phyloP scores from a whole-genome alignment of 2,113 vertebrate species.

The Prinia subflava region DNA sequence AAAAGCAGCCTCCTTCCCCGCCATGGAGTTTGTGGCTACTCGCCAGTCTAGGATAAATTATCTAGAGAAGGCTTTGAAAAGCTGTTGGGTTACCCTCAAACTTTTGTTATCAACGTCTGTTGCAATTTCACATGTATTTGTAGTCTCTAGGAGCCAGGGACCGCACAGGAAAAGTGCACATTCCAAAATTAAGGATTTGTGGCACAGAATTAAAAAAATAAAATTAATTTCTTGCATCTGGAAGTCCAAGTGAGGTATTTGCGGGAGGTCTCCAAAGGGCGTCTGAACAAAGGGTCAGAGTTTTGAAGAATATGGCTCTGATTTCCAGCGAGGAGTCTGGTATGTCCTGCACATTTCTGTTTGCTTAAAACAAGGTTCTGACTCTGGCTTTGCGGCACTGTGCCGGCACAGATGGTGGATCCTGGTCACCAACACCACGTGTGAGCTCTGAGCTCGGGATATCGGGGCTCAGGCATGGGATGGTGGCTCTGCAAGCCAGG shows the following conservation, averaged over 20 bases:
- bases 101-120: conserved; percentile 14
- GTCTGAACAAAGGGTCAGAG: conserved; percentile 47
- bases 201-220: conserved; percentile 56
- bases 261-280: conserved; percentile 56
- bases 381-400: not conserved
- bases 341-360: conserved; percentile 44
- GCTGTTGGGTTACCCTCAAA: conserved; percentile 29
- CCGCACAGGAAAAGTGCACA: conserved; percentile 31
- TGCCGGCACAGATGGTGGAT: not conserved
- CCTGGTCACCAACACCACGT: not conserved
- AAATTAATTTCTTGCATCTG: conserved; percentile 58
- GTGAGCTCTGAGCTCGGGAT: not conserved
- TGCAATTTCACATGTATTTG: conserved; percentile 42
- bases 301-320: conserved; percentile 44
- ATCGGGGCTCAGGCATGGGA: not conserved
- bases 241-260: conserved; percentile 50
- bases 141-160: conserved; percentile 27
- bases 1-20: conserved; percentile 54
- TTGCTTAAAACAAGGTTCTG: conserved; percentile 29
- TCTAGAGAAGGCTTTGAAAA: conserved; percentile 38
- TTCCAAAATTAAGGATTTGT: conserved; percentile 52
- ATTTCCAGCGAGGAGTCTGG: conserved; percentile 45
- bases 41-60: conserved; percentile 45
- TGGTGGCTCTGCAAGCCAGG: not conserved
- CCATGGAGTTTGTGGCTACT: not conserved